Base-by-base conservation (phyloP, 2,797 vertebrate species). In the Semotilus atromaculatus region DNA sequence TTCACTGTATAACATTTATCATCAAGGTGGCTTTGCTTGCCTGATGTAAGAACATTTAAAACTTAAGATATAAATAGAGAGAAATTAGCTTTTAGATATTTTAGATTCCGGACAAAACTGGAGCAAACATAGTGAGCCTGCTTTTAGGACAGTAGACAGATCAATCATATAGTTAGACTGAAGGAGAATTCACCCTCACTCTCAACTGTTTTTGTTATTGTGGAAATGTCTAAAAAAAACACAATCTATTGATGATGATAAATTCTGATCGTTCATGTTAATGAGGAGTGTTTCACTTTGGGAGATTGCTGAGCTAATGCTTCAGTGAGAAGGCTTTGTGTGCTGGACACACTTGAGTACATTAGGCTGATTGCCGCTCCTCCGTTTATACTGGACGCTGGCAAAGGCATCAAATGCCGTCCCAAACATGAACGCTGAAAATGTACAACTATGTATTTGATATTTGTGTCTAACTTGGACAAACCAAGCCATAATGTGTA, bases 281-380 rank as follows among this genome's bases (percentile, higher is more conserved):
- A 89, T 87, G 84, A 90, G 82, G 72, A 86, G 85, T 72, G 21
- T 87, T 88, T 86, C 86, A 87, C 81, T 89, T 78, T 74, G 80
- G 70, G 55, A 86, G 85, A 89, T 85, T 89, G 87, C 74, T 72
- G 64, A 64, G 75, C 83, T 89, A 89, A 87, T 86, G 84, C 80
- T 45, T 86, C 62, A 68, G 70, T 87, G 66, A 85, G 58, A 78
- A 86, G 26, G 62, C 26, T 36, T 81, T 89, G 85, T 85, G 86
- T 48, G 43, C 86, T 86, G 86, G 85, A 90, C 73, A 86, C 87
- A 85, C 85, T 89, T 7, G 16, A 77, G 88, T 87, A 88, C 90
- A 91, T 90, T 91, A 90, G 55, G 66, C 83, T 91, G 88, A 91
- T 91, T 91, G 86, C 88, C 40, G 81, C 71, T 80, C 14, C n/a